Evolutionary conservation across 2,797 vertebrate species (phyloP).

Genomic region (Pelodytes ibericus): DNA sequence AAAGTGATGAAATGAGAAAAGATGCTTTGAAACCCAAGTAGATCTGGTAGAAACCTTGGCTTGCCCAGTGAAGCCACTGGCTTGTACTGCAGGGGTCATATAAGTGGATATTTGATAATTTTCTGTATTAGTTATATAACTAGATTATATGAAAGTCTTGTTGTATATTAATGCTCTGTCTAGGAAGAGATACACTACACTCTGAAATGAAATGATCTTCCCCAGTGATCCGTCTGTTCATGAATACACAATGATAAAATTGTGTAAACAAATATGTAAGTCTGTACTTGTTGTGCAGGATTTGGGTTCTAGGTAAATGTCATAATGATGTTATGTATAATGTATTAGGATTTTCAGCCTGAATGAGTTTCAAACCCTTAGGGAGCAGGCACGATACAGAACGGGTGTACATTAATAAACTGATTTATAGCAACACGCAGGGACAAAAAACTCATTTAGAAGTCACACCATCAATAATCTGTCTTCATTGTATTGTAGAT

Average conservation of each 20-base stretch:
- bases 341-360: constrained; percentile 20
- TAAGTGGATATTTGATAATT: constrained; percentile 20
- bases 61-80: background rate
- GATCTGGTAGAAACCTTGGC: background rate
- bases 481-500: constrained; percentile 42
- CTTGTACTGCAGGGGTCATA: background rate
- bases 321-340: constrained; percentile 23
- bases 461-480: constrained; percentile 26
- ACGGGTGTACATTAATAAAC: constrained; percentile 29
- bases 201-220: background rate
- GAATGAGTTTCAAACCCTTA: background rate
- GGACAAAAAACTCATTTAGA: constrained; percentile 47
- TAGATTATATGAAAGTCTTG: background rate
- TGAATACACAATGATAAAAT: constrained; percentile 9
- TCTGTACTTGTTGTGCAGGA: background rate
- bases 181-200: background rate
- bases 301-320: constrained; percentile 32
- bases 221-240: background rate
- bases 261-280: background rate
- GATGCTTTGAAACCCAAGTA: background rate
- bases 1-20: background rate
- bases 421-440: constrained; percentile 41
- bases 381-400: background rate
- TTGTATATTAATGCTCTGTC: constrained; percentile 3
- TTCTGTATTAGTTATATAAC: background rate